These are phyloP conservation scores for Bellardia bayeri DNA, from an alignment of 2,888 invertebrate genomes.

Conservation along the genomic window DNA sequence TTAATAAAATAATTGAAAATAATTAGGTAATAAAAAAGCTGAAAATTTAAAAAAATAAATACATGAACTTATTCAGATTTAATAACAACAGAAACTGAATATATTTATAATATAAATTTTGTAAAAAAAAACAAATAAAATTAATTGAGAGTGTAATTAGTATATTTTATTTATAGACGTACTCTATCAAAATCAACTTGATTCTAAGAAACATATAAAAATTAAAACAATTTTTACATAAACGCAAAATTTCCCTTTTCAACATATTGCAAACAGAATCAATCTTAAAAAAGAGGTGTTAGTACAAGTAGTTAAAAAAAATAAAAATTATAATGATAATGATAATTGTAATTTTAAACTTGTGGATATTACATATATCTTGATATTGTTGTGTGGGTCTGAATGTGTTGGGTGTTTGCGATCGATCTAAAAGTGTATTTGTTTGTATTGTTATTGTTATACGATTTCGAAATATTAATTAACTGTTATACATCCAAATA, in stretches of 20 bases:
- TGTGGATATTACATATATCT: conserved; percentile 2
- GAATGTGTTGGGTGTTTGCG: not conserved
- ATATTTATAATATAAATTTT: not conserved
- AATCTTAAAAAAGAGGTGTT: conserved; percentile 20
- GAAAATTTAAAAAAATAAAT: too few species aligned
- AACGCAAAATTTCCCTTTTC: conserved; percentile 7
- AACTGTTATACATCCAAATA: not conserved
- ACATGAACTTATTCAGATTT: too few species aligned
- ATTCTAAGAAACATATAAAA: conserved; percentile 43
- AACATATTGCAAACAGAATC: conserved; percentile 11
- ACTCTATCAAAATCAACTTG: conserved; percentile 10
- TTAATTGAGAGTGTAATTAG: conserved; percentile 20
- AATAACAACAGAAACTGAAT: not conserved
- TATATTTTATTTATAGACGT: conserved; percentile 23
- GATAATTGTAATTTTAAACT: conserved; percentile 9
- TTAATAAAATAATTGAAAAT: too few species aligned
- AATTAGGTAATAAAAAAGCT: too few species aligned
- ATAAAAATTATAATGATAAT: conserved; percentile 30
- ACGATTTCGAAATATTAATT: not conserved
- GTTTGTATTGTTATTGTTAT: too few species aligned
- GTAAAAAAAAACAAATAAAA: conserved; percentile 1
- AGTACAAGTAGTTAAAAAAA: conserved; percentile 13
- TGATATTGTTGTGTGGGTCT: conserved; percentile 11
- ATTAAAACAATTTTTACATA: conserved; percentile 27
- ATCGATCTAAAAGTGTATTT: not conserved